These are phyloP conservation scores for Pararge aegeria DNA, from an alignment of 1,140 invertebrate species.

Conservation along the genomic window DNA sequence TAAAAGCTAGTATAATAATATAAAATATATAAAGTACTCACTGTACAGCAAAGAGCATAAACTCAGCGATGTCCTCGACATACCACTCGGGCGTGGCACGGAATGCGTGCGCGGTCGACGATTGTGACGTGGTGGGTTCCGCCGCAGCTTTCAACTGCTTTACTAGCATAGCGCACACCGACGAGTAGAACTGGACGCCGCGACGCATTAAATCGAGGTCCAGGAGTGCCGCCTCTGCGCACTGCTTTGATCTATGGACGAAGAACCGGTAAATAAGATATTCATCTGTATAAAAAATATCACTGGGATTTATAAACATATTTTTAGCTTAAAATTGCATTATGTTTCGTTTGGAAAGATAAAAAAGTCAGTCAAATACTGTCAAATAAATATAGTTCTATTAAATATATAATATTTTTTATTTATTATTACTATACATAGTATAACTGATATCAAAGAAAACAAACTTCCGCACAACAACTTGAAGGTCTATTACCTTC, in stretches of 20 bases:
- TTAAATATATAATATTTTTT: too few relatives aligned
- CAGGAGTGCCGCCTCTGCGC: conserved; percentile 92
- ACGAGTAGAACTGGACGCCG: conserved; percentile 92
- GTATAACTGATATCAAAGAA: too few relatives aligned
- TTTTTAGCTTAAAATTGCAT: too few relatives aligned
- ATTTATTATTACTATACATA: too few relatives aligned
- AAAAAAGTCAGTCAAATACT: too few relatives aligned
- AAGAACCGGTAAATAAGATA: neutral
- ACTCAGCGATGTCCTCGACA: conserved; percentile 97
- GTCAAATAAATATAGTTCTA: too few relatives aligned
- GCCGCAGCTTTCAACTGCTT: conserved; percentile 81
- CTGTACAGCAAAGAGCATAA: conserved; percentile 95
- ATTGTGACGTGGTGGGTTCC: conserved; percentile 2
- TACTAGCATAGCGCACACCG: conserved; percentile 89
- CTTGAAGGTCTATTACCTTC: too few relatives aligned
- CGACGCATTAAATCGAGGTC: conserved; percentile 90
- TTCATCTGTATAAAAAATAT: too few relatives aligned
- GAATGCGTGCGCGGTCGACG: conserved; percentile 85
- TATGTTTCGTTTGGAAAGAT: too few relatives aligned
- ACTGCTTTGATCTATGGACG: conserved; percentile 86
- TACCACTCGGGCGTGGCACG: conserved; percentile 97
- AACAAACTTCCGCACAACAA: too few relatives aligned
- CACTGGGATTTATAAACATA: too few relatives aligned
- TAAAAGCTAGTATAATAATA: too few relatives aligned
- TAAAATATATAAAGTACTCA: conserved; percentile 84